Evolutionary conservation across 2,888 invertebrate species (phyloP).

Genomic region (Pammene fasciana): DNA sequence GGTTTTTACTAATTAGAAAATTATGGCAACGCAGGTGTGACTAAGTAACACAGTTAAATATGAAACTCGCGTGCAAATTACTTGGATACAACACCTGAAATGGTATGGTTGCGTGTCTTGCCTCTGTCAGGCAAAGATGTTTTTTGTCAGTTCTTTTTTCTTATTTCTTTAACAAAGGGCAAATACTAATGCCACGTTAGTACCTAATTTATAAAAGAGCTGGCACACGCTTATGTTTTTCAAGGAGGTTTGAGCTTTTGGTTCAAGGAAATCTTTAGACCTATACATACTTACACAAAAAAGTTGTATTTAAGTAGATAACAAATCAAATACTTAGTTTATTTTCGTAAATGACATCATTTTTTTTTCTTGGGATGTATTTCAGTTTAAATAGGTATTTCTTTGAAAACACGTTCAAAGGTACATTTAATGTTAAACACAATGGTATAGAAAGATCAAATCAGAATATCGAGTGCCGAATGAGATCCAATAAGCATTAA

Average conservation of each 20-base stretch:
- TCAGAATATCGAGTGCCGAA: constrained; percentile 39
- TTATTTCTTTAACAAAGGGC: constrained; percentile 22
- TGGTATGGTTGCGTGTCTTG: constrained; percentile 22
- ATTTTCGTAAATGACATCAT: too few relatives aligned
- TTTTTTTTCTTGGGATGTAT: too few relatives aligned
- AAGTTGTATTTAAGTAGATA: too few relatives aligned
- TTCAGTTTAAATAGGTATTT: too few relatives aligned
- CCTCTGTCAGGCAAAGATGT: neutral
- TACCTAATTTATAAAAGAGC: too few relatives aligned
- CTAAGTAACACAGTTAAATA: constrained; percentile 17
- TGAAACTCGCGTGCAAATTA: constrained; percentile 29
- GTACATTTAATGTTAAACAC: constrained; percentile 19
- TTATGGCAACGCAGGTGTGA: constrained; percentile 23
- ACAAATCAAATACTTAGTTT: too few relatives aligned
- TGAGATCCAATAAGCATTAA: constrained; percentile 50
- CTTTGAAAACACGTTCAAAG: neutral
- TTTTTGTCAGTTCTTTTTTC: constrained; percentile 15
- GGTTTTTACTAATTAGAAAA: constrained; percentile 26
- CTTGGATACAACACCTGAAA: neutral
- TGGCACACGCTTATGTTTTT: too few relatives aligned
- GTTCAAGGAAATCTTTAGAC: too few relatives aligned
- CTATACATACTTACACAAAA: too few relatives aligned
- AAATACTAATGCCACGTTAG: too few relatives aligned
- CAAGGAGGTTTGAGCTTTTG: too few relatives aligned
- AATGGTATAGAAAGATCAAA: constrained; percentile 28